These are phyloP conservation scores for Amblyjoppa fuscipennis DNA, from an alignment of 2,888 invertebrate genomes.

Conservation along the genomic window DNA sequence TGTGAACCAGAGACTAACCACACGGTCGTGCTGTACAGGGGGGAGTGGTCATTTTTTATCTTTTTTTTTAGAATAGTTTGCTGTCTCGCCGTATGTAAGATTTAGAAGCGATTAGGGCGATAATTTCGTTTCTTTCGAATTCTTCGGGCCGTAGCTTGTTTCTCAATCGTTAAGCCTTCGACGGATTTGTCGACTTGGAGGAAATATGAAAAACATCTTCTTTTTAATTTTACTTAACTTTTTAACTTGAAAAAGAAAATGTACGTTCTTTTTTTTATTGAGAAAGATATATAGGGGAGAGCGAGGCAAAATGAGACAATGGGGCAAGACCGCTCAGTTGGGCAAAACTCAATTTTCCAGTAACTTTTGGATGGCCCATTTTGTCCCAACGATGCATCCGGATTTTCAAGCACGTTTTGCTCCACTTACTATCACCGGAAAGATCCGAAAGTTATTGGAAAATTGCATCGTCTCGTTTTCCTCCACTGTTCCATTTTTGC, in stretches of 20 bases:
- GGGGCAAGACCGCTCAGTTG: too few species aligned
- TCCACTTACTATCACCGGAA: too few species aligned
- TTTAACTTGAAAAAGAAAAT: not conserved
- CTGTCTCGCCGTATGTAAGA: slow-evolving; percentile 18
- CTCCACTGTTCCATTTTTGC: too few species aligned
- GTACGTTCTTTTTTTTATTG: not conserved
- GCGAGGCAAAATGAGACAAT: too few species aligned
- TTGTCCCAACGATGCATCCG: too few species aligned
- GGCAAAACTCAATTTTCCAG: too few species aligned
- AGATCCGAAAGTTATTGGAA: too few species aligned
- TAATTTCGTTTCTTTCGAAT: not conserved
- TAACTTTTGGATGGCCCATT: too few species aligned
- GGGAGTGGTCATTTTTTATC: slow-evolving; percentile 30
- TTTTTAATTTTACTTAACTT: not conserved
- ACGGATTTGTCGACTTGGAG: not conserved
- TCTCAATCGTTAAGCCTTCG: not conserved
- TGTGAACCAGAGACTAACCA: slow-evolving; percentile 59
- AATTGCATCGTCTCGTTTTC: too few species aligned
- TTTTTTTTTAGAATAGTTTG: not conserved
- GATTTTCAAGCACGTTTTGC: too few species aligned
- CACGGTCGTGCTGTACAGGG: slow-evolving; percentile 32
- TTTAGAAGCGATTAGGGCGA: not conserved
- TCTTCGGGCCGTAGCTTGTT: not conserved
- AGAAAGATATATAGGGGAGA: not conserved
- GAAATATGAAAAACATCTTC: not conserved